Evolutionary conservation across 2,113 vertebrate genomes (phyloP).

Genomic region (Carettochelys insculpta): DNA sequence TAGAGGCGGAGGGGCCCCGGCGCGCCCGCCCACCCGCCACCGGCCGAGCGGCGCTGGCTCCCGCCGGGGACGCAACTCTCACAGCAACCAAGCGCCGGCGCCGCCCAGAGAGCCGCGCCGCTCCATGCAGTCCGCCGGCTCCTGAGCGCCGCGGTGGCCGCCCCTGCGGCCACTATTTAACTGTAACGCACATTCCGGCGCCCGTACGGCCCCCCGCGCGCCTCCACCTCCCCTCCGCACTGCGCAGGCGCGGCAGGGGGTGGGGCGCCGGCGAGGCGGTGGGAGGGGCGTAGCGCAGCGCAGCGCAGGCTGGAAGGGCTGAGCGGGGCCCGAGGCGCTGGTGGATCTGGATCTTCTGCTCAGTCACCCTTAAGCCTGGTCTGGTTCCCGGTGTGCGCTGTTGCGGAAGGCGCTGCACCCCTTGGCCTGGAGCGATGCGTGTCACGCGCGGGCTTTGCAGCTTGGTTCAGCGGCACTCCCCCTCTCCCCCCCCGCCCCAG

Average conservation of each 20-base stretch:
- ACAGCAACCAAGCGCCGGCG: not conserved
- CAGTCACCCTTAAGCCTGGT: not conserved
- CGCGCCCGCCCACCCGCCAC: conserved; percentile 20
- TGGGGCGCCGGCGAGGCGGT: too few relatives aligned
- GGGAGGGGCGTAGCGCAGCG: too few relatives aligned
- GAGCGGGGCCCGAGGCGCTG: not conserved
- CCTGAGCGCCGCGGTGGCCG: not conserved
- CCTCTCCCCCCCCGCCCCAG: too few relatives aligned
- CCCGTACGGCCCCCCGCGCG: not conserved
- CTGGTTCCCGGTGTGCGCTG: not conserved
- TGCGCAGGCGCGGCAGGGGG: conserved; percentile 24
- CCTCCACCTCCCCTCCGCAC: not conserved
- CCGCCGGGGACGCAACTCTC: not conserved
- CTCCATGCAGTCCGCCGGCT: conserved; percentile 68
- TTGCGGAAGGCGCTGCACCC: too few relatives aligned
- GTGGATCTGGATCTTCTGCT: not conserved
- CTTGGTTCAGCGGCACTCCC: too few relatives aligned
- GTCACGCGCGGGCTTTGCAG: too few relatives aligned
- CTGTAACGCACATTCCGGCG: conserved; percentile 44
- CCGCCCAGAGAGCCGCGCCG: conserved; percentile 24
- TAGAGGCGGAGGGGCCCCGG: conserved; percentile 73
- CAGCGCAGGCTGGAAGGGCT: too few relatives aligned
- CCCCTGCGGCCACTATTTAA: conserved; percentile 56
- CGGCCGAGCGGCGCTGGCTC: not conserved
- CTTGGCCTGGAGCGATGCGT: too few relatives aligned